Percentiles rank a stretch among this genome's conserved stretches.
Conservation (phyloP, 2,888 invertebrate species). For the Catocala sponsa region DNA sequence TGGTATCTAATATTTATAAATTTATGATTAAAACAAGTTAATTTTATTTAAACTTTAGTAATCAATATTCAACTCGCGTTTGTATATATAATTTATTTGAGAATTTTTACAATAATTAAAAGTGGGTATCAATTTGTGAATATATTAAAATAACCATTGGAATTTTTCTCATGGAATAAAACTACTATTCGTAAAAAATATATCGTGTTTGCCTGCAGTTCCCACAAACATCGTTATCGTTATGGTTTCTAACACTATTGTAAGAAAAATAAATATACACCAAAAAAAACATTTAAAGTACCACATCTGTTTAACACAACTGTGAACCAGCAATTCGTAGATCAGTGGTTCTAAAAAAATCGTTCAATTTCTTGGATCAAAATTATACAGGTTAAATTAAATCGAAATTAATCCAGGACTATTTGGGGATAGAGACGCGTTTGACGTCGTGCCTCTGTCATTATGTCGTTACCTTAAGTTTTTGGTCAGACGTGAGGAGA, state of each 20-base stretch:
- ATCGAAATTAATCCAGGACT: conserved; percentile 84
- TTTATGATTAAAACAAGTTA: no score
- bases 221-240: conserved; percentile 3
- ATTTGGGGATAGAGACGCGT: conserved; percentile 74
- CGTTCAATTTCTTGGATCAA: conserved; percentile 60
- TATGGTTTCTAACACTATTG: not conserved
- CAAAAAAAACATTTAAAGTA: not conserved
- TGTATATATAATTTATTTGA: no score
- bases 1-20: no score
- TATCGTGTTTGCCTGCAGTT: not conserved
- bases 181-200: no score
- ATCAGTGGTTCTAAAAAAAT: conserved; percentile 43
- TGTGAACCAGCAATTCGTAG: conserved; percentile 9
- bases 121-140: no score
- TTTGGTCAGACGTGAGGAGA: conserved; percentile 67
- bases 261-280: conserved; percentile 6
- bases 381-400: conserved; percentile 87
- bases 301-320: conserved; percentile 6
- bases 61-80: no score
- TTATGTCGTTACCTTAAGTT: conserved; percentile 81
- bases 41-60: no score
- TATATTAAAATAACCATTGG: no score
- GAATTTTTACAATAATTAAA: no score
- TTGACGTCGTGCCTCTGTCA: conserved; percentile 75
- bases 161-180: no score